Percentiles rank a stretch among this genome's conserved stretches.
phyloP scores from a whole-genome alignment of 2,888 invertebrate species.

The Laspeyria flexula region DNA sequence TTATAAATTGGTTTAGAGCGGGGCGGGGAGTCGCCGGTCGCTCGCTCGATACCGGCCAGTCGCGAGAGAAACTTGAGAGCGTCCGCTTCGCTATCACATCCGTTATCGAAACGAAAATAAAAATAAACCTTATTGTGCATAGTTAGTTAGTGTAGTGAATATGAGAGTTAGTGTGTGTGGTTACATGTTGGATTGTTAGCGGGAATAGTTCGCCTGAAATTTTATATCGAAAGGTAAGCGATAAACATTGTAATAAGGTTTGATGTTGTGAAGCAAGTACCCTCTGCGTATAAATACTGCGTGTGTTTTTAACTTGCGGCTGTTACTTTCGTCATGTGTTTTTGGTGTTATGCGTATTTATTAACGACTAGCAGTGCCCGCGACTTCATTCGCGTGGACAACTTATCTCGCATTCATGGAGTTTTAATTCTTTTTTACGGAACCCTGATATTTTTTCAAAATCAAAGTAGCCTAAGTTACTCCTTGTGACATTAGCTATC shows the following conservation, averaged over 20 bases:
- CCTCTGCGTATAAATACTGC: constrained; percentile 37
- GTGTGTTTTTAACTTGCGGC: constrained; percentile 24
- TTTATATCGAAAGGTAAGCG: constrained; percentile 30
- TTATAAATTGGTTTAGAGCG: constrained; percentile 86
- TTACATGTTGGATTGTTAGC: constrained; percentile 42
- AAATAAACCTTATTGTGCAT: constrained; percentile 48
- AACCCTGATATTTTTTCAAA: too few relatives aligned
- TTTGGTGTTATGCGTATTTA: not conserved
- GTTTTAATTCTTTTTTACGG: too few relatives aligned
- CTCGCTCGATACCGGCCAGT: constrained; percentile 82
- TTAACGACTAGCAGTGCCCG: too few relatives aligned
- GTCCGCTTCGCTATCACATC: constrained; percentile 51
- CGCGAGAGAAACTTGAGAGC: constrained; percentile 62
- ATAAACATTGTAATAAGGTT: constrained; percentile 23
- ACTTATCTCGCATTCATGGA: too few relatives aligned
- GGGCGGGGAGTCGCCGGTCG: constrained; percentile 73
- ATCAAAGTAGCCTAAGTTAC: too few relatives aligned
- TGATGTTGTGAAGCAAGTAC: constrained; percentile 21
- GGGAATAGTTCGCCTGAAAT: constrained; percentile 23
- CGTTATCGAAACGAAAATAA: constrained; percentile 48
- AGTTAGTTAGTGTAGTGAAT: constrained; percentile 36
- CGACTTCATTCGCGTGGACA: too few relatives aligned
- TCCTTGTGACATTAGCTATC: too few relatives aligned
- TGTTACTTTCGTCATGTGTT: constrained; percentile 17
- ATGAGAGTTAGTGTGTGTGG: constrained; percentile 34